Conservation (phyloP, 2,888 invertebrate species). For the Bombyx huttoni region DNA sequence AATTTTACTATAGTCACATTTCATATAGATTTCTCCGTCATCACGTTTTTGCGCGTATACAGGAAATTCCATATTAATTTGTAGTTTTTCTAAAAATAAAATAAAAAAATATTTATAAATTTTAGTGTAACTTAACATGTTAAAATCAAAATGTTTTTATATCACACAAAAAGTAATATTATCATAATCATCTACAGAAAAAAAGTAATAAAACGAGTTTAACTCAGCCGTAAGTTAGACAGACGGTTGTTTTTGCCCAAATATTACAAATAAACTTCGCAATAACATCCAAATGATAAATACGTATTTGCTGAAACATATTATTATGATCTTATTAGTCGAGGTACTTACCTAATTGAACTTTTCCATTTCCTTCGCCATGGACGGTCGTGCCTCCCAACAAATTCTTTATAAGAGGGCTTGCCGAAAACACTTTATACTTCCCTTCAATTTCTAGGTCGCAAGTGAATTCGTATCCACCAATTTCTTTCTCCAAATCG, state of each 20-base stretch:
- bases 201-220: too few relatives aligned
- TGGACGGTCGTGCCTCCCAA: constrained; percentile 16
- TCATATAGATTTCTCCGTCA: constrained; percentile 32
- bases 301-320: too few relatives aligned
- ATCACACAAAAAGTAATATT: too few relatives aligned
- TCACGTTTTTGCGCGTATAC: constrained; percentile 20
- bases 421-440: constrained; percentile 15
- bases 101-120: neutral
- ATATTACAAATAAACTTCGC: too few relatives aligned
- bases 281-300: too few relatives aligned
- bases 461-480: constrained; percentile 22
- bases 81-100: constrained; percentile 23
- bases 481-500: constrained; percentile 18
- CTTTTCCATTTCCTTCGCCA: constrained; percentile 27
- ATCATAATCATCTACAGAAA: too few relatives aligned
- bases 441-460: constrained; percentile 26
- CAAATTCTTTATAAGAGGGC: constrained; percentile 15
- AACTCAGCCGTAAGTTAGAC: too few relatives aligned
- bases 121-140: too few relatives aligned
- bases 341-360: constrained; percentile 18
- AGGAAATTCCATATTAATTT: constrained; percentile 23
- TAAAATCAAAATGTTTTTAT: too few relatives aligned
- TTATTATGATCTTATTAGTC: too few relatives aligned
- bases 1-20: constrained; percentile 18
- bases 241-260: too few relatives aligned